Percentiles rank a stretch among this genome's conserved stretches.
phyloP scores from a whole-genome alignment of 1,140 invertebrate genomes.

The Phortica variegata region DNA sequence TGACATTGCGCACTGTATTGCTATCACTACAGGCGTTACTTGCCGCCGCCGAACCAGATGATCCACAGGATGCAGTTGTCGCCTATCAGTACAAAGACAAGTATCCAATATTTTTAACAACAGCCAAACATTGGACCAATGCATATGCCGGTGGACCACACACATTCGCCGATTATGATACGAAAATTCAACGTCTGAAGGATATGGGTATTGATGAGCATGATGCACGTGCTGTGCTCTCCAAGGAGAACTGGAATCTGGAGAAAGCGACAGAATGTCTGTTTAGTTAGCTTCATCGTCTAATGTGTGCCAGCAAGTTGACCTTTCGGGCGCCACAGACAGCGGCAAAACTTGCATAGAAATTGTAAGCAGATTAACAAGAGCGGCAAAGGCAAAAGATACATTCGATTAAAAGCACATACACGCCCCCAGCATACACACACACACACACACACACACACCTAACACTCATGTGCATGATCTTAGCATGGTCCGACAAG shows the following conservation, averaged over 20 bases:
- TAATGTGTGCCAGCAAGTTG: background rate
- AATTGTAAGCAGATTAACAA: slow-evolving; percentile 3
- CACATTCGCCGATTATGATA: slow-evolving; percentile 73
- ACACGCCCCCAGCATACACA: background rate
- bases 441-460: slow-evolving; percentile 6
- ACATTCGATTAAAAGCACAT: slow-evolving; percentile 1
- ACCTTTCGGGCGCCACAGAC: background rate
- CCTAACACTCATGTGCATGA: too few relatives aligned
- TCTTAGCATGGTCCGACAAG: too few relatives aligned
- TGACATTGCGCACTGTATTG: slow-evolving; percentile 95
- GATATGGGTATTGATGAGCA: slow-evolving; percentile 90
- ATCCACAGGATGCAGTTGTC: slow-evolving; percentile 96
- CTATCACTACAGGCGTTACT: slow-evolving; percentile 90
- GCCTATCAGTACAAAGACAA: slow-evolving; percentile 94
- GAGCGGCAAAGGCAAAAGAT: slow-evolving; percentile 15
- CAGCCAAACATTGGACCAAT: slow-evolving; percentile 93
- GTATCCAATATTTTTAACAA: slow-evolving; percentile 79
- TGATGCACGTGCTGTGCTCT: slow-evolving; percentile 78
- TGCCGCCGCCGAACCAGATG: slow-evolving; percentile 91
- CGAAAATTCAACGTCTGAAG: slow-evolving; percentile 76
- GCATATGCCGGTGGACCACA: slow-evolving; percentile 86
- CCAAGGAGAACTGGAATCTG: slow-evolving; percentile 87
- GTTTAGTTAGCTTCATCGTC: slow-evolving; percentile 73
- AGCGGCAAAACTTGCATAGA: slow-evolving; percentile 4
- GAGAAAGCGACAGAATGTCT: slow-evolving; percentile 84